Evolutionary conservation across 2,797 vertebrate genomes (phyloP), one percentile per base, ranked within the genome.

Genomic region (Anguilla obscura): DNA sequence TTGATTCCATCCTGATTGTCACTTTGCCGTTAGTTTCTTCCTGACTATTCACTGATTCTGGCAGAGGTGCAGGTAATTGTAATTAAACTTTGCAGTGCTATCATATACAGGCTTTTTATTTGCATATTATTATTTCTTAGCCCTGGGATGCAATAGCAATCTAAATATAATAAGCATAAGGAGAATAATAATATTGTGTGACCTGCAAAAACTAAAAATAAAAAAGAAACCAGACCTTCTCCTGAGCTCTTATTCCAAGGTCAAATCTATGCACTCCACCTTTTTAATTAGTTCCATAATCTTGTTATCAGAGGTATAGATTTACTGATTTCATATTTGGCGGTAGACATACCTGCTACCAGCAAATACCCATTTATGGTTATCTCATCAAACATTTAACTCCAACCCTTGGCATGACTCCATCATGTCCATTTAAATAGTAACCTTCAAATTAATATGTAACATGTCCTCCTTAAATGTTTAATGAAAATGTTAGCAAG

Each of bases 331-430:
- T 58, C 16, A 66, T 66, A n/a, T 66, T 24, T 66, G 24, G 21
- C n/a, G n/a, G 0, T n/a, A 3, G 80, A 33, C 16, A 18, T 18
- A 85, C 6, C 4, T 45, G 30, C 24, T 58, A 54, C 87, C 52
- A n/a, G 54, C 24, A 40, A 40, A 54, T 24, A 52, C n/a, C 16
- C 45, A 56, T 88, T 82, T 69, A 74, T 16, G 45, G 21, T 21
- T 58, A 58, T 82, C 7, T 56, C 33, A 36, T 45, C 5, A 79
- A 58, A 88, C 24, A 79, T 36, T 36, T n/a, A 4, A 36, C 8
- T 9, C 74, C 9, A n/a, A 82, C n/a, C 33, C n/a, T 85, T 88
- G 84, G 74, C 85, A 86, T 33, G 27, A n/a, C 36, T 86, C 88
- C 85, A 50, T 86, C 6, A 8, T 79, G 54, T 85, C 54, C 40